Percentiles rank a stretch among this genome's conserved stretches.
phyloP scores from a whole-genome alignment of 2,113 vertebrate genomes.

The Entomyzon cyanotis region DNA sequence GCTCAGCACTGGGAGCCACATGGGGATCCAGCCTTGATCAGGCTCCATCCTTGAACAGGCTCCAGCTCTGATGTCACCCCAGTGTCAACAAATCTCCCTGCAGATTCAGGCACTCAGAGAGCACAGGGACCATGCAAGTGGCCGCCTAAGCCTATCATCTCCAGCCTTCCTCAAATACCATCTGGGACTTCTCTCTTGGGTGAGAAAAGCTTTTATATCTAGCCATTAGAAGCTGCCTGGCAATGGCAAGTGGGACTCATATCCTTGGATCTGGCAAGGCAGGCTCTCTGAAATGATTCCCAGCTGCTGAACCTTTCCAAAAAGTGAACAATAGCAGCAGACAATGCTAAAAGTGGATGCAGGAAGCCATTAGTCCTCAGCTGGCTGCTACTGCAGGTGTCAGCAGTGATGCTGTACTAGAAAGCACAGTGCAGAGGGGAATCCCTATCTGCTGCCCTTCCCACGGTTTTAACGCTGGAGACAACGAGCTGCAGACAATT shows the following conservation, averaged over 20 bases:
- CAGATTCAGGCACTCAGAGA: background rate
- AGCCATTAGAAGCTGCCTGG: slow-evolving; percentile 41
- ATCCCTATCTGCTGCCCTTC: background rate
- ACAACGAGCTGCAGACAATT: background rate
- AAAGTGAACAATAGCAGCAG: slow-evolving; percentile 12
- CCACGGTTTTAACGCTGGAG: background rate
- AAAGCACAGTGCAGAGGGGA: background rate
- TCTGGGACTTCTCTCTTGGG: slow-evolving; percentile 6
- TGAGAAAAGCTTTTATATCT: slow-evolving; percentile 9
- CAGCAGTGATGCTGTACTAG: background rate
- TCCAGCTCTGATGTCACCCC: background rate
- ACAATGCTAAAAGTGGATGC: slow-evolving; percentile 24
- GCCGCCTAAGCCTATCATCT: background rate
- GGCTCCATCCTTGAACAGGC: background rate
- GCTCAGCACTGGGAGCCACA: background rate
- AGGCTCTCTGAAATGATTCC: slow-evolving; percentile 49
- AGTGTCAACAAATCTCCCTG: background rate
- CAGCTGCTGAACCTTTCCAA: slow-evolving; percentile 23
- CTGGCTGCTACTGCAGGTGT: slow-evolving; percentile 14
- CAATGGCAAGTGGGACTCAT: background rate
- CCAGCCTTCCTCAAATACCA: background rate
- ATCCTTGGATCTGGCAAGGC: slow-evolving; percentile 44
- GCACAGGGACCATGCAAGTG: background rate
- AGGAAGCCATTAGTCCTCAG: slow-evolving; percentile 13
- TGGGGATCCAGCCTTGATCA: background rate